phyloP scores from a whole-genome alignment of 2,888 invertebrate genomes.

The Philereme vetulata region DNA sequence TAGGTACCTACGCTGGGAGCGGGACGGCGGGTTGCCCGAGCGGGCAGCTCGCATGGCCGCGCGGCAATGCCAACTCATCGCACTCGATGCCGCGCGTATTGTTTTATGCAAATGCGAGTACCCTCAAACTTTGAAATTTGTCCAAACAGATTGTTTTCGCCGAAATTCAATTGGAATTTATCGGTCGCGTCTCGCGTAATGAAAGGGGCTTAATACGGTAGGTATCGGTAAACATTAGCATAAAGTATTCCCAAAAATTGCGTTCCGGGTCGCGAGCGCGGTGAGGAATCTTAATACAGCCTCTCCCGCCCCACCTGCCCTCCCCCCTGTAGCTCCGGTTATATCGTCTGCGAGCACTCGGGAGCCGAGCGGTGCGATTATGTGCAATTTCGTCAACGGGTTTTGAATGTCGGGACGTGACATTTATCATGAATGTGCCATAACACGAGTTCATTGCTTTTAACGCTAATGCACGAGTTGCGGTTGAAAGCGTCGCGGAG shows the following conservation, averaged over 20 bases:
- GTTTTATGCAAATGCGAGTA: conserved; percentile 62
- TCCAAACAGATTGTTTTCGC: conserved; percentile 71
- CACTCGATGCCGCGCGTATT: conserved; percentile 44
- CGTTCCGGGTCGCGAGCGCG: conserved; percentile 51
- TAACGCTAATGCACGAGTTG: conserved; percentile 31
- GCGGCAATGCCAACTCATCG: conserved; percentile 14
- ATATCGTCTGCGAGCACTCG: conserved; percentile 19
- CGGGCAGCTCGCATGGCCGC: conserved; percentile 9
- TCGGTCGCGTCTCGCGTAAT: conserved; percentile 56
- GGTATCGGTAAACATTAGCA: conserved; percentile 69
- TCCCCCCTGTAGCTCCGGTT: conserved; percentile 6
- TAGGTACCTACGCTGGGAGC: not conserved
- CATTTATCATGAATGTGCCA: conserved; percentile 42
- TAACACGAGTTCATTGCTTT: conserved; percentile 29
- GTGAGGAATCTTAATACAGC: conserved; percentile 62
- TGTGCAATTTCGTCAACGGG: conserved; percentile 58
- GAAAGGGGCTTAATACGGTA: conserved; percentile 63
- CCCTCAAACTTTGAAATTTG: conserved; percentile 62
- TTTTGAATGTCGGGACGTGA: conserved; percentile 49
- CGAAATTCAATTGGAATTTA: conserved; percentile 66
- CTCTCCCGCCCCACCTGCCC: conserved; percentile 31
- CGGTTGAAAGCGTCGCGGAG: conserved; percentile 4
- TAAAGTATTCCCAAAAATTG: conserved; percentile 71
- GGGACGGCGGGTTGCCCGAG: not conserved
- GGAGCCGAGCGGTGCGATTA: conserved; percentile 44